Conservation (phyloP, 92 coral and sea anemone genomes). For the Plumapathes pennacea region DNA sequence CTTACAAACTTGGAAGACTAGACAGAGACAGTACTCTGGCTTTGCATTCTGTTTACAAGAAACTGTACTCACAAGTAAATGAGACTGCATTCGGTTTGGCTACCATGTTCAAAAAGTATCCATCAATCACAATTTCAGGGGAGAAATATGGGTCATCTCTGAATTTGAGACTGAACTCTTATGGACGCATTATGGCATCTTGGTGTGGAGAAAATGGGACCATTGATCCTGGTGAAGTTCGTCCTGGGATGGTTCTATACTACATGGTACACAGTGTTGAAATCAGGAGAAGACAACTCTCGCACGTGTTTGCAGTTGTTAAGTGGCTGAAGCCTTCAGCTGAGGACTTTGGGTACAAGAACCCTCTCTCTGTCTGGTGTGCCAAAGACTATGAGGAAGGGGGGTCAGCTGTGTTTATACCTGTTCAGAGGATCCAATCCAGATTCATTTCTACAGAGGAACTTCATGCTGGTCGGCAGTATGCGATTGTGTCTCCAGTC, state of each 20-base stretch:
- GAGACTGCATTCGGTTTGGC: too few relatives aligned
- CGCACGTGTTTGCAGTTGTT: slow-evolving; percentile 34
- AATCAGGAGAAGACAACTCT: slow-evolving; percentile 6
- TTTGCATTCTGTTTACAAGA: too few relatives aligned
- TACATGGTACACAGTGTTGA: slow-evolving; percentile 31
- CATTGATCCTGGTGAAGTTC: slow-evolving; percentile 13
- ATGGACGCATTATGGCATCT: too few relatives aligned
- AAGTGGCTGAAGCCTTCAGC: too few relatives aligned
- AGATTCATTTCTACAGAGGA: too few relatives aligned
- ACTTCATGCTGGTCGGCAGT: too few relatives aligned
- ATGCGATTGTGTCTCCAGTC: too few relatives aligned
- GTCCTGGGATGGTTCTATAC: slow-evolving; percentile 37
- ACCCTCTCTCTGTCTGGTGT: slow-evolving; percentile 36
- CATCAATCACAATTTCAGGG: slow-evolving; percentile 9
- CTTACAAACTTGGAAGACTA: too few relatives aligned
- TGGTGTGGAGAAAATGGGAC: slow-evolving; percentile 29
- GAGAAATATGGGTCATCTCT: slow-evolving; percentile 28
- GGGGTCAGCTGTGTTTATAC: slow-evolving; percentile 20
- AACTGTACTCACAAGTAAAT: too few relatives aligned
- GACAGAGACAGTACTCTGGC: too few relatives aligned
- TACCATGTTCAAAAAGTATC: too few relatives aligned
- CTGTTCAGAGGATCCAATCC: too few relatives aligned
- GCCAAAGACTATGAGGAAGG: slow-evolving; percentile 14
- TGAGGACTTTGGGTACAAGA: slow-evolving; percentile 11
- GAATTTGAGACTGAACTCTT: slow-evolving; percentile 11